A percentile compares a stretch with the other conserved stretches of the same genome.
These are phyloP conservation scores for Struthidea cinerea DNA, from an alignment of 2,113 vertebrate species.

Conservation along the genomic window DNA sequence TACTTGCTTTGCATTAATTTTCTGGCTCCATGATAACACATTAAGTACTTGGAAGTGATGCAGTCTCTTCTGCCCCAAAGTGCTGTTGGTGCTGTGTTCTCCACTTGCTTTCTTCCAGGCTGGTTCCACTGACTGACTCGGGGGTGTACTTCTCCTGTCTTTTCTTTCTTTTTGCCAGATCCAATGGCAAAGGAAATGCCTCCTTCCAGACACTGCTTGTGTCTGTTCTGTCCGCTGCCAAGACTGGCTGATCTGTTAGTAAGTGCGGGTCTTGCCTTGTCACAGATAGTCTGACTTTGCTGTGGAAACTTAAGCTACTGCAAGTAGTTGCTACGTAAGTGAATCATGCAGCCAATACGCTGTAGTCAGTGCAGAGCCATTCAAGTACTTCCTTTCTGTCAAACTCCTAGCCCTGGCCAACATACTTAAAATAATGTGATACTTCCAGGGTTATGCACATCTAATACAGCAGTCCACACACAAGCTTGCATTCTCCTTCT, in stretches of 20 bases:
- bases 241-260: neutral
- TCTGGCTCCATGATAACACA: neutral
- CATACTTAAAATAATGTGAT: neutral
- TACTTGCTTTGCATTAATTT: neutral
- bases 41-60: neutral
- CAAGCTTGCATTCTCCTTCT: neutral
- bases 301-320: neutral
- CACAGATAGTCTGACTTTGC: neutral
- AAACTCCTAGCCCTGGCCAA: neutral
- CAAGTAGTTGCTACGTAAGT: neutral
- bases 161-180: neutral
- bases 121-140: neutral
- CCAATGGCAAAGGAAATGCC: neutral
- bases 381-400: neutral
- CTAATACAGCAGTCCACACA: neutral
- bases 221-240: neutral
- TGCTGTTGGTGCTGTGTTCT: neutral
- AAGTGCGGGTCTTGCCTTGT: neutral
- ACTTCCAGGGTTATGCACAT: neutral
- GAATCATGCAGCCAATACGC: neutral
- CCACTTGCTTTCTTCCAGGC: neutral
- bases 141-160: neutral
- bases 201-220: neutral
- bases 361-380: neutral
- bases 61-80: neutral